Evolutionary conservation across 2,888 invertebrate species (phyloP).

Genomic region (Julus scanicus): DNA sequence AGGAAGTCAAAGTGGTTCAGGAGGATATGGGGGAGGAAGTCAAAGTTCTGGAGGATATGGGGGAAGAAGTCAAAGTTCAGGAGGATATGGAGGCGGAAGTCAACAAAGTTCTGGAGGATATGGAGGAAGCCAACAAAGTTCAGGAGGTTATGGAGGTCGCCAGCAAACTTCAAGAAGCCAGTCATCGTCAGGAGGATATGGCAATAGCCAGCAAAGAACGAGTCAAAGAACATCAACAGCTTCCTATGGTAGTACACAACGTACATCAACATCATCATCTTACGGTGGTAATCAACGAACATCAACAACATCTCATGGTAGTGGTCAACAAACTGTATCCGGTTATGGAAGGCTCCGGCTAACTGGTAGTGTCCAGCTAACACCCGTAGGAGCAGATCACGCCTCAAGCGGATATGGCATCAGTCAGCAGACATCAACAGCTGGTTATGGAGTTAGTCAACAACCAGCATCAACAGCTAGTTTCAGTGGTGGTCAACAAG

Average conservation of each 20-base stretch:
- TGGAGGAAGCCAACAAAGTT: not conserved
- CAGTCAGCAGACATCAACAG: not conserved
- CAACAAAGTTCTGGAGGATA: not conserved
- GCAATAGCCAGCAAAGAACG: not conserved
- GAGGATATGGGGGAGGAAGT: not conserved
- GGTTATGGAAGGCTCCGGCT: not conserved
- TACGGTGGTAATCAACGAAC: not conserved
- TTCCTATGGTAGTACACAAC: not conserved
- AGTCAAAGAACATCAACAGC: constrained; percentile 7
- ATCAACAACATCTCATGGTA: not conserved
- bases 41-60: not conserved
- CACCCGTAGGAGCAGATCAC: not conserved
- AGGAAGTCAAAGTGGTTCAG: not conserved
- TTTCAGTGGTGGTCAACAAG: constrained; percentile 21
- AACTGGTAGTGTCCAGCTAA: constrained; percentile 7
- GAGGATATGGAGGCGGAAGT: not conserved
- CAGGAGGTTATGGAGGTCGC: not conserved
- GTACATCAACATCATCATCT: not conserved
- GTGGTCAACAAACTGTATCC: not conserved
- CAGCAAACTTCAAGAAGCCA: constrained; percentile 5
- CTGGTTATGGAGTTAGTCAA: not conserved
- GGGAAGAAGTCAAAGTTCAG: not conserved
- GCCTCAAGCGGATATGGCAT: not conserved
- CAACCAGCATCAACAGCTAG: not conserved
- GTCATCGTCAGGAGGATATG: not conserved